Percentiles rank a stretch among this genome's conserved stretches.
Conservation (phyloP, 1,140 invertebrate genomes). For the Zeugodacus cucurbitae region DNA sequence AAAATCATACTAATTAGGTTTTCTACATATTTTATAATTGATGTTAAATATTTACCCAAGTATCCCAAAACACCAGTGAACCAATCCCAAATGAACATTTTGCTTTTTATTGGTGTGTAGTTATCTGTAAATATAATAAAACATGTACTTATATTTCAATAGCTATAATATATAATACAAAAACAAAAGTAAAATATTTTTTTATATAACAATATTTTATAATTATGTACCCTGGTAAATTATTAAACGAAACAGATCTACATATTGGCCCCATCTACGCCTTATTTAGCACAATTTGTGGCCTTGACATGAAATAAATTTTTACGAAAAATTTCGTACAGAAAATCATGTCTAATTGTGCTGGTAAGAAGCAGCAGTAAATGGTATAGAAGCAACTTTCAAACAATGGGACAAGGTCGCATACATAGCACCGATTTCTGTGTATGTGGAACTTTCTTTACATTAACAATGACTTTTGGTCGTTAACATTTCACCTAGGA, state of each 20-base stretch:
- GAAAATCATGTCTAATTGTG: neutral
- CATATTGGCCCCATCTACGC: neutral
- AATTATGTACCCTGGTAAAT: neutral
- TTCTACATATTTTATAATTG: neutral
- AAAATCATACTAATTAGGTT: too few species aligned
- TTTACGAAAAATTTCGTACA: neutral
- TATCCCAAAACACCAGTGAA: slow-evolving; percentile 95
- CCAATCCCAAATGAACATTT: slow-evolving; percentile 99
- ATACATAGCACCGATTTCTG: neutral
- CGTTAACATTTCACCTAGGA: neutral
- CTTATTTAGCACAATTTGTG: neutral
- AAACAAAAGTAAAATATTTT: neutral
- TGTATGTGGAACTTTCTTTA: neutral
- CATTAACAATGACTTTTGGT: neutral
- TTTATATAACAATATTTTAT: neutral
- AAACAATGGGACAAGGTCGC: slow-evolving; percentile 19
- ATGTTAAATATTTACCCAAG: slow-evolving; percentile 79
- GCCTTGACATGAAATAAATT: neutral
- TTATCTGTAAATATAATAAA: slow-evolving; percentile 8
- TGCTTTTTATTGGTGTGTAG: slow-evolving; percentile 51
- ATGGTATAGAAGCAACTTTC: neutral
- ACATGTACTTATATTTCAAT: neutral
- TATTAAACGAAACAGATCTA: neutral
- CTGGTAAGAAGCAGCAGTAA: neutral
- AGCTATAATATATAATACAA: neutral